Conservation (phyloP, 2,797 vertebrate genomes). For the Paedocypris micromegethes region DNA sequence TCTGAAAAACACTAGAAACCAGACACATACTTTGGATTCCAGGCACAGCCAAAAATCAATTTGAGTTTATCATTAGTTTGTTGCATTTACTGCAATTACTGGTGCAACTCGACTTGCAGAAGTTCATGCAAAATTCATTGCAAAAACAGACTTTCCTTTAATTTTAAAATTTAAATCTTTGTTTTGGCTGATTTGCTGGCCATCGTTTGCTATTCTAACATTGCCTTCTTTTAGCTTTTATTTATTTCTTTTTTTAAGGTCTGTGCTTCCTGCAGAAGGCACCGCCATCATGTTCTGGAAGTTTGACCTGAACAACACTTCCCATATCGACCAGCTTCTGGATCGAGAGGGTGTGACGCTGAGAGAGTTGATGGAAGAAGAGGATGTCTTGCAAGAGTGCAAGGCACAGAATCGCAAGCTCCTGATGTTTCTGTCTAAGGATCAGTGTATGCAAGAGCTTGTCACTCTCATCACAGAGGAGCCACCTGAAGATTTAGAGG, state of each 20-base stretch:
- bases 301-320: constrained; percentile 94
- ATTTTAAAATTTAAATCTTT: not conserved
- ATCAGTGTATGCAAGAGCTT: constrained; percentile 90
- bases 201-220: not conserved
- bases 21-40: no score
- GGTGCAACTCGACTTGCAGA: no score
- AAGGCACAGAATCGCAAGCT: constrained; percentile 93
- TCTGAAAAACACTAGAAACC: no score
- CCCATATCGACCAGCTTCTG: constrained; percentile 96
- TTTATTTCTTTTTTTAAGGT: constrained; percentile 54
- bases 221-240: not conserved
- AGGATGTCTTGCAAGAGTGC: constrained; percentile 94
- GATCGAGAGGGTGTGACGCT: constrained; percentile 92
- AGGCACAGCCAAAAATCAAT: no score
- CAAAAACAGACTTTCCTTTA: no score
- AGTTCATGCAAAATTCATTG: no score
- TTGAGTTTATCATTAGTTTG: no score
- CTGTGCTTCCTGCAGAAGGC: constrained; percentile 61
- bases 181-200: not conserved
- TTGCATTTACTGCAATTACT: no score
- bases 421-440: constrained; percentile 91
- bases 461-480: constrained; percentile 89
- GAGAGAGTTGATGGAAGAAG: constrained; percentile 92
- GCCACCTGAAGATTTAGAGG: constrained; percentile 85
- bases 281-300: constrained; percentile 95